Conservation (phyloP, 2,888 invertebrate genomes). For the Lissonota sp. region DNA sequence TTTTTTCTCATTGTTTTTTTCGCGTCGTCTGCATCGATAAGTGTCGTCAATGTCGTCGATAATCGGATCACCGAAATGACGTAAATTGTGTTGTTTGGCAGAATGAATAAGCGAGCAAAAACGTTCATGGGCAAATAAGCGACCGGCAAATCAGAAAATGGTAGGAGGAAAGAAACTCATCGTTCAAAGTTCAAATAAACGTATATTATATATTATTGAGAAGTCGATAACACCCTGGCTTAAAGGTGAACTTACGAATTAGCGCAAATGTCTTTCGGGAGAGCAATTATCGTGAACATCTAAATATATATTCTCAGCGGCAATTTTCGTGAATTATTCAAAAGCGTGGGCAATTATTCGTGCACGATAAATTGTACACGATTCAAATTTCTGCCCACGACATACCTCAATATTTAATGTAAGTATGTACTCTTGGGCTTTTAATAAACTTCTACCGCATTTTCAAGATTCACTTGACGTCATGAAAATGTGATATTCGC, state of each 20-base stretch:
- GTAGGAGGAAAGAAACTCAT: background rate
- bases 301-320: too few species aligned
- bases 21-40: background rate
- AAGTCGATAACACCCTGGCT: conserved; percentile 12
- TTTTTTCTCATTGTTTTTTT: background rate
- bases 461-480: too few species aligned
- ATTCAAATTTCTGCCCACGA: too few species aligned
- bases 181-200: conserved; percentile 46
- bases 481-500: too few species aligned
- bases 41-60: conserved; percentile 8
- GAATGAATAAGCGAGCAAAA: conserved; percentile 3
- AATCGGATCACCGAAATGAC: conserved; percentile 16
- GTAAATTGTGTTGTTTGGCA: conserved; percentile 7
- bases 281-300: background rate
- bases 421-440: too few species aligned
- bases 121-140: conserved; percentile 10
- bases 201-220: conserved; percentile 14
- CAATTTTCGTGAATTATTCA: background rate
- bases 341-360: background rate
- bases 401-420: too few species aligned
- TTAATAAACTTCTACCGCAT: too few species aligned
- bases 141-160: background rate
- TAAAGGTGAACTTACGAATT: conserved; percentile 24
- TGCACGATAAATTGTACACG: too few species aligned
- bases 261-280: background rate